Evolutionary conservation across 2,888 invertebrate genomes (phyloP), one percentile per base, ranked within the genome.

Genomic region (Rugalucina vietnamica): DNA sequence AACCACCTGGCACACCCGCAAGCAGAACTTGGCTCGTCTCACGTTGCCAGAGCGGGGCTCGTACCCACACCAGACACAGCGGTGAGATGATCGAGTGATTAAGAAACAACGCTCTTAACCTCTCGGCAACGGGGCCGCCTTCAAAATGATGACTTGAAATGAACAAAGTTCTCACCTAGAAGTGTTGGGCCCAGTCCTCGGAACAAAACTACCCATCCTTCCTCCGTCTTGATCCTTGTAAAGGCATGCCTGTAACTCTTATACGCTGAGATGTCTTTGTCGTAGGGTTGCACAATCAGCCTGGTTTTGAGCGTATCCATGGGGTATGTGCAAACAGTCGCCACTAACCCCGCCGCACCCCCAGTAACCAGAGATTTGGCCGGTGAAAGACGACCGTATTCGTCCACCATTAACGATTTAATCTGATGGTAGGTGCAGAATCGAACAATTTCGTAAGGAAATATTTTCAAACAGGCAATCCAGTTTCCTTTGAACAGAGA

Each of bases 241-340:
- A 76, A 74, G 27, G 78, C 82, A 57, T 82, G 71, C 3, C 37
- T 29, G 14, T 76, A 39, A 1, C 76, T 76, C 24, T 73, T 70
- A 43, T 85, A 82, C 5, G 57, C 37, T 1, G 79, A 73, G 3
- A 36, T 29, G 0, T 50, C 39, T 21, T 75, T 75, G 14, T 75
- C 69, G 36, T 29, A 49, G 14, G 78, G 76, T 18, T 85, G 79
- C 0, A 69, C 79, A 24, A 85, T 82, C 39, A 85, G n/a, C 27
- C 85, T 70, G 18, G 85, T 85, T 69, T 85, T 85, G 1, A 85
- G 49, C 12, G 76, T 79, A 37, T 85, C 82, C 37, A 85, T 24
- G 10, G 85, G 85, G 39, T 85, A 85, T 0, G 79, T 82, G 5
- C 73, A 4, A 18, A 82, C 43, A n/a, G 85, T 85, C 18, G 85